A percentile compares a stretch with the other conserved stretches of the same genome.
phyloP scores from a whole-genome alignment of 2,113 vertebrate species.

The Myocastor coypus region DNA sequence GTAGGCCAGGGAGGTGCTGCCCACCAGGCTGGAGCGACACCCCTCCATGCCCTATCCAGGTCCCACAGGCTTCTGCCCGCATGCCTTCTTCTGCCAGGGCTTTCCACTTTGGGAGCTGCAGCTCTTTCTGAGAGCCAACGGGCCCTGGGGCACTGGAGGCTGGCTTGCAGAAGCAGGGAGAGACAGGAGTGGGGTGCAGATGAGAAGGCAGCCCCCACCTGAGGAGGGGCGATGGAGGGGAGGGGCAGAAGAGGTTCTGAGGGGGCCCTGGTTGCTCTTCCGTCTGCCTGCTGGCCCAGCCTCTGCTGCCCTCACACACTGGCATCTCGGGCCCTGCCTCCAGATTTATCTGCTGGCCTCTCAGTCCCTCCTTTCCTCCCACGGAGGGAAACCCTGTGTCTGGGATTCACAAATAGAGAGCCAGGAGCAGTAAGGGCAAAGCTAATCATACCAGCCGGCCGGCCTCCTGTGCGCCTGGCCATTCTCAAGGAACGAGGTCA shows the following conservation, averaged over 20 bases:
- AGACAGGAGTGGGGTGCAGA: not conserved
- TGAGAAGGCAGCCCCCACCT: too few species aligned
- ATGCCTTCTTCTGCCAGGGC: not conserved
- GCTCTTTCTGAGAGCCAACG: not conserved
- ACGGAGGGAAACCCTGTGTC: not conserved
- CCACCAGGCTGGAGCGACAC: not conserved
- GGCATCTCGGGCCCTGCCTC: not conserved
- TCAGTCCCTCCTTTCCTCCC: not conserved
- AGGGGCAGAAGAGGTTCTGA: not conserved
- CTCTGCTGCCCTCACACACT: not conserved
- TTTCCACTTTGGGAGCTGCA: not conserved
- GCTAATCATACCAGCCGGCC: not conserved
- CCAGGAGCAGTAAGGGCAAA: slow-evolving; percentile 28
- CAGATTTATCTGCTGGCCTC: not conserved
- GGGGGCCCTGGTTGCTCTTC: not conserved
- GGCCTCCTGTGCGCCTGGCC: not conserved
- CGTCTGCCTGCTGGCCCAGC: not conserved
- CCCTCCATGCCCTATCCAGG: not conserved
- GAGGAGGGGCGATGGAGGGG: not conserved
- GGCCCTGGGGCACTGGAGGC: not conserved
- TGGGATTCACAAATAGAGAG: not conserved
- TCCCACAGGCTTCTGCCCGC: fast-evolving
- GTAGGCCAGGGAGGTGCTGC: not conserved
- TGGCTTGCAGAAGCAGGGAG: not conserved
- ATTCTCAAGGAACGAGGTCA: not conserved